Conservation (phyloP, 2,888 invertebrate species). For the Chrysolina haemoptera region DNA sequence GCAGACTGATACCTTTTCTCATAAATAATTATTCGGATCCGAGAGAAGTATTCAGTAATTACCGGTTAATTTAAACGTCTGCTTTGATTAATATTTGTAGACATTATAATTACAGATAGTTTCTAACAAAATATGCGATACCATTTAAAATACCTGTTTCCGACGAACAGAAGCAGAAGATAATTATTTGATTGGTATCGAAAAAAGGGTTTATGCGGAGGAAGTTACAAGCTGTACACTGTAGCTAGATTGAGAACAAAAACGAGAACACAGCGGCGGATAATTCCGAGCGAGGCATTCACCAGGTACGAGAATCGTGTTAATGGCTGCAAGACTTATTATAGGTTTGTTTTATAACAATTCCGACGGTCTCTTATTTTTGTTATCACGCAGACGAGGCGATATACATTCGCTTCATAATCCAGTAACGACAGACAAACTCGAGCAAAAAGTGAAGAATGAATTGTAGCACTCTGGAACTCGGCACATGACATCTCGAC, state of each 20-base stretch:
- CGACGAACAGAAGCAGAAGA: constrained; percentile 47
- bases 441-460: no score
- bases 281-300: constrained; percentile 12
- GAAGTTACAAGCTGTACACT: constrained; percentile 32
- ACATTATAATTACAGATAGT: constrained; percentile 49
- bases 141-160: constrained; percentile 49
- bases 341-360: neutral
- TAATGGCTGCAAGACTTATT: constrained; percentile 2
- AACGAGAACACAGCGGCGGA: constrained; percentile 32
- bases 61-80: constrained; percentile 44
- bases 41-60: constrained; percentile 43
- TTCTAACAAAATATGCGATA: constrained; percentile 51
- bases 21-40: constrained; percentile 42
- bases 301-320: constrained; percentile 16
- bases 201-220: constrained; percentile 45
- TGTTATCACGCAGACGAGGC: neutral
- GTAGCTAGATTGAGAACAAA: constrained; percentile 36
- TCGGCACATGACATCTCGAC: no score
- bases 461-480: no score
- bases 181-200: constrained; percentile 49
- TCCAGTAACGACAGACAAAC: no score
- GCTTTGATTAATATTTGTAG: constrained; percentile 51
- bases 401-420: no score
- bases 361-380: neutral
- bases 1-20: constrained; percentile 42